Evolutionary conservation across 2,888 invertebrate species (phyloP).

Genomic region (Rhogogaster chlorosoma): DNA sequence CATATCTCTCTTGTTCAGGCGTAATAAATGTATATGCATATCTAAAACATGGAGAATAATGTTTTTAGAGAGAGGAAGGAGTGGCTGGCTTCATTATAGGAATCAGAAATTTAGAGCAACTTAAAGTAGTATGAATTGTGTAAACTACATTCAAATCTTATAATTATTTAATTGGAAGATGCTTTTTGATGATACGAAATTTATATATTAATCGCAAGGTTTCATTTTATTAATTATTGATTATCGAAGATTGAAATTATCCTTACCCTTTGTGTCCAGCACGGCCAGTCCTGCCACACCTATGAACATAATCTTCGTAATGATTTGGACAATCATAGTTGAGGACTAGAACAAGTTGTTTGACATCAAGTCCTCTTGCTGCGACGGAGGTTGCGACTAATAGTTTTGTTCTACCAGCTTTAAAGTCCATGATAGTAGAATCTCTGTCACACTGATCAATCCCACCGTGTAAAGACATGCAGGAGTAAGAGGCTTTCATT

Average conservation of each 20-base stretch:
- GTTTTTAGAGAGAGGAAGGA: background rate
- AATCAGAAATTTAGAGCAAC: background rate
- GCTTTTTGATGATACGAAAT: background rate
- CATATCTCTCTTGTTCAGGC: constrained; percentile 95
- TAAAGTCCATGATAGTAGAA: constrained; percentile 98
- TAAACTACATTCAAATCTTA: background rate
- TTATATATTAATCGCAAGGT: background rate
- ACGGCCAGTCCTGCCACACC: constrained; percentile 94
- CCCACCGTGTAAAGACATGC: constrained; percentile 98
- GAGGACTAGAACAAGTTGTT: constrained; percentile 97
- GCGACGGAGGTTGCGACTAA: constrained; percentile 99
- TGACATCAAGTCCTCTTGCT: constrained; percentile 98
- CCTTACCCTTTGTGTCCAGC: constrained; percentile 94
- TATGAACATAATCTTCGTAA: constrained; percentile 99
- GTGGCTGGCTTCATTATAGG: background rate
- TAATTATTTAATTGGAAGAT: background rate
- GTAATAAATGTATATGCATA: constrained; percentile 98
- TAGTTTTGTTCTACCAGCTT: constrained; percentile 94
- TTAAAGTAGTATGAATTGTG: background rate
- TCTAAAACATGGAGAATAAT: constrained; percentile 55
- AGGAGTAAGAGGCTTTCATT: constrained; percentile 97
- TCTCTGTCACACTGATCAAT: constrained; percentile 99
- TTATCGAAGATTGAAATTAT: background rate
- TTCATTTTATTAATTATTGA: background rate
- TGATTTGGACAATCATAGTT: constrained; percentile 99